A percentile compares a stretch with the other conserved stretches of the same genome.
Evolutionary conservation across 2,888 invertebrate genomes (phyloP).

Genomic region (Coremacera marginata): DNA sequence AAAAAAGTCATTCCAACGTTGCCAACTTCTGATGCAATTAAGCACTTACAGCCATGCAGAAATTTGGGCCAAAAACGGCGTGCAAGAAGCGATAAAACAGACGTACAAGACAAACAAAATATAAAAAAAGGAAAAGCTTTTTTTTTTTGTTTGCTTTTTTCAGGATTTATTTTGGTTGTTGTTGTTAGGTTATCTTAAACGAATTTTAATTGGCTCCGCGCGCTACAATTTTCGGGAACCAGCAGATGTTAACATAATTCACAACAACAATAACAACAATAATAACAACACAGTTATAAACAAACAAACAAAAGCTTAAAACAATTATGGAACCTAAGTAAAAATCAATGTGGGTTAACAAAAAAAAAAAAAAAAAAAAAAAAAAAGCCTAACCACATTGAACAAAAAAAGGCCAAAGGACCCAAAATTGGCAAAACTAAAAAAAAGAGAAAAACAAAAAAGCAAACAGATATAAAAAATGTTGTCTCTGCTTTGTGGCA

Average conservation of each 20-base stretch:
- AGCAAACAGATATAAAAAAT: neutral
- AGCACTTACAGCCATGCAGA: too few species aligned
- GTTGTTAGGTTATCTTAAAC: constrained; percentile 38
- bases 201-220: constrained; percentile 41
- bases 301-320: constrained; percentile 11
- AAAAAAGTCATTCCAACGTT: too few species aligned
- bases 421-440: neutral
- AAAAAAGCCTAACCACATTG: neutral
- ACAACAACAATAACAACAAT: neutral
- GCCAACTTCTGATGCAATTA: too few species aligned
- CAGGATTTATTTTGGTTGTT: too few species aligned
- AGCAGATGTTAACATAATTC: neutral
- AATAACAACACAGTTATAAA: constrained; percentile 1
- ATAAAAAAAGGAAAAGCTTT: too few species aligned
- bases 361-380: neutral
- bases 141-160: neutral
- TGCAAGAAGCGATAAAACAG: too few species aligned
- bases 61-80: too few species aligned
- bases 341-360: neutral
- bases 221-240: too few species aligned
- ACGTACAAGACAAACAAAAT: too few species aligned
- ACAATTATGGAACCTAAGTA: constrained; percentile 17
- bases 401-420: neutral
- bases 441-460: neutral
- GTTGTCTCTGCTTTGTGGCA: neutral